These are phyloP conservation scores for Augochlora pura DNA, from an alignment of 1,140 invertebrate genomes.

Conservation along the genomic window DNA sequence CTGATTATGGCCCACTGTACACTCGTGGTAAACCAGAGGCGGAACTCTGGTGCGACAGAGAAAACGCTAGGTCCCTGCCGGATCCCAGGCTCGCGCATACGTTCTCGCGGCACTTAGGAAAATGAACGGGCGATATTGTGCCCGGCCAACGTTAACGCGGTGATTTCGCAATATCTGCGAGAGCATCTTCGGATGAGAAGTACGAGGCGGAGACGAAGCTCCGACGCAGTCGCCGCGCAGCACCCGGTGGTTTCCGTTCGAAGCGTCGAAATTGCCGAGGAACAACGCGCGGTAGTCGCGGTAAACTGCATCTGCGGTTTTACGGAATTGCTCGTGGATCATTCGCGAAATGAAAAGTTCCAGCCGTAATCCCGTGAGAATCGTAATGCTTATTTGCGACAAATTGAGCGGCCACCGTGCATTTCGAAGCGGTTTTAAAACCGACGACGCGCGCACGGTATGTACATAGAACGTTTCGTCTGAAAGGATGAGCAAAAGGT, in stretches of 20 bases:
- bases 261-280: slow-evolving; percentile 16
- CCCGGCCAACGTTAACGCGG: background rate
- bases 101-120: background rate
- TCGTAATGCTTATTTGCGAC: background rate
- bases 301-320: slow-evolving; percentile 33
- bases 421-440: background rate
- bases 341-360: slow-evolving; percentile 33
- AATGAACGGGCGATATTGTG: background rate
- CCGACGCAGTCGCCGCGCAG: background rate
- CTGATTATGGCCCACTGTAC: slow-evolving; percentile 59
- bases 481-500: too few relatives aligned
- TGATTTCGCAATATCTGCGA: background rate
- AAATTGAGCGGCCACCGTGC: background rate
- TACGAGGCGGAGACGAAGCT: background rate
- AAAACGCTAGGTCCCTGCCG: background rate
- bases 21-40: slow-evolving; percentile 61
- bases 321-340: slow-evolving; percentile 15
- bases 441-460: too few relatives aligned
- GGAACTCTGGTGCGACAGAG: background rate
- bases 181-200: background rate
- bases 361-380: slow-evolving; percentile 11
- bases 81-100: background rate
- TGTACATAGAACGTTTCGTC: too few relatives aligned
- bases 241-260: slow-evolving; percentile 2
- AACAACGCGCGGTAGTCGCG: slow-evolving; percentile 1